Percentiles rank a stretch among this genome's conserved stretches.
Conservation (phyloP, 92 coral and sea anemone species). For the Desmophyllum pertusum region DNA sequence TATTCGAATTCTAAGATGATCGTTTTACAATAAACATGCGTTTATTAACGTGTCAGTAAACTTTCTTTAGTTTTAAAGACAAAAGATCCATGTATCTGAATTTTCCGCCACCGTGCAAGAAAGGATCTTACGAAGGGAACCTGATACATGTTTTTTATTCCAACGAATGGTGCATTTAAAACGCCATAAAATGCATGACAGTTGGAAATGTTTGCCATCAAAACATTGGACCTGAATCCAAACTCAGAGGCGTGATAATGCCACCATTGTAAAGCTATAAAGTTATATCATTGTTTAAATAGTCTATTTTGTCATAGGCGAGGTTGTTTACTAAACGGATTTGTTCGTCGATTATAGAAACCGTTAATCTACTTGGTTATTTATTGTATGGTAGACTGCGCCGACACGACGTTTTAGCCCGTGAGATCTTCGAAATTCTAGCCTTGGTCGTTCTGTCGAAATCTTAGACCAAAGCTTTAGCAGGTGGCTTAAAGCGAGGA, state of each 20-base stretch:
- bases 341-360: neutral
- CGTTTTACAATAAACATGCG: neutral
- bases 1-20: neutral
- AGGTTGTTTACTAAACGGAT: neutral
- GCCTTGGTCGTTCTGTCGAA: neutral
- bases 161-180: neutral
- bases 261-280: neutral
- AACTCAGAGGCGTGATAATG: neutral
- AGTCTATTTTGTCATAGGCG: neutral
- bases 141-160: neutral
- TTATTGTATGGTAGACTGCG: neutral
- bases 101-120: neutral
- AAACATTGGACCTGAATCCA: neutral
- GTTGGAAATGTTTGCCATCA: neutral
- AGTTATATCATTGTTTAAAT: conserved; percentile 12
- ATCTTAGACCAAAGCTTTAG: neutral
- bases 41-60: neutral
- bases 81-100: neutral
- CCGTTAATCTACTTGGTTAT: neutral
- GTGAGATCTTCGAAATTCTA: neutral
- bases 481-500: neutral
- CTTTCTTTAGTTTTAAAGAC: neutral
- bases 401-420: neutral
- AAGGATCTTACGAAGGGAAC: neutral
- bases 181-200: neutral